Evolutionary conservation across 2,797 vertebrate species (phyloP).

Genomic region (Dipus sagitta): DNA sequence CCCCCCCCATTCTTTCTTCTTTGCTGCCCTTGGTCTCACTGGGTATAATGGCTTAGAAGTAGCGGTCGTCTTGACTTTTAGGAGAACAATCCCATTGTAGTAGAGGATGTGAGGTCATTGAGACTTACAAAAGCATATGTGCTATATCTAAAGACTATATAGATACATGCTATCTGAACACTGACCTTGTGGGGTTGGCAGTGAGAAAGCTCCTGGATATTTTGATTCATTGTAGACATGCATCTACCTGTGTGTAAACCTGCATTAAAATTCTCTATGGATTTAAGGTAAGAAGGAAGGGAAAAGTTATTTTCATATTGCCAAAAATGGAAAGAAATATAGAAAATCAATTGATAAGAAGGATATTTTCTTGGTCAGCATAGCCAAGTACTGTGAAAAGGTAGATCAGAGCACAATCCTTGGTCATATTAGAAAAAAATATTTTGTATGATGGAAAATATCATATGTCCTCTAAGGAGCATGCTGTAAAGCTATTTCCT

Average conservation of each 20-base stretch:
- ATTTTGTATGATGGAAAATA: neutral
- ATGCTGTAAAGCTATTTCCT: too few species aligned
- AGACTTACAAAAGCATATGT: neutral
- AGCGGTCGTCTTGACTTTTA: neutral
- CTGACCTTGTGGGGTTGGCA: neutral
- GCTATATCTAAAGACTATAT: neutral
- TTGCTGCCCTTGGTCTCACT: neutral
- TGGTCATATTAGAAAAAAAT: neutral
- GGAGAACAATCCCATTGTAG: neutral
- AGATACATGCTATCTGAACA: neutral
- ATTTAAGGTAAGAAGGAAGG: neutral
- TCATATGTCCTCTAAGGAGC: neutral
- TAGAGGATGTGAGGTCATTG: neutral
- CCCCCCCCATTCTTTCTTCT: fast-evolving
- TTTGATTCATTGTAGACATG: neutral
- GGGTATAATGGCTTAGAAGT: neutral
- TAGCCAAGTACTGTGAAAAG: neutral
- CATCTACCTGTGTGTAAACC: neutral
- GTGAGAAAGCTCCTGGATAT: neutral
- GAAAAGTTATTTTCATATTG: neutral
- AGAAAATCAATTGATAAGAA: neutral
- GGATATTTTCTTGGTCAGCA: neutral
- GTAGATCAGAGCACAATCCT: neutral
- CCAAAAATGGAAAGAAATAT: neutral
- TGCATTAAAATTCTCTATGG: neutral